These are phyloP conservation scores for Xenotilapia leptura DNA, from an alignment of 2,113 vertebrate species.

Conservation along the genomic window DNA sequence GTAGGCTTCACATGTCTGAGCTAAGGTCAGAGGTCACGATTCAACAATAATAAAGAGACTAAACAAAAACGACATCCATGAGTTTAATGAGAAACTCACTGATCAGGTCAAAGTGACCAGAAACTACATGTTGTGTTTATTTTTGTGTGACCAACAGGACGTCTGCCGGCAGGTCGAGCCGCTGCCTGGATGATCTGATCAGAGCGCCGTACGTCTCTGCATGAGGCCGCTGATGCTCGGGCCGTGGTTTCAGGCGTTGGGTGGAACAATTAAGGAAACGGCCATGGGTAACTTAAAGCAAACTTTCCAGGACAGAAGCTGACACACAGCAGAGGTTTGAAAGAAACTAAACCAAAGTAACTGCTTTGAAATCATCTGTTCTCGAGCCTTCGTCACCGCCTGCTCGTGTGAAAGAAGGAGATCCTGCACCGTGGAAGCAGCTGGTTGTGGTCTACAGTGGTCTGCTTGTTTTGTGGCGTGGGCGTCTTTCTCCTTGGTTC, in stretches of 20 bases:
- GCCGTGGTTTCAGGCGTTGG: background rate
- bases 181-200: background rate
- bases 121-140: background rate
- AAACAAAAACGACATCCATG: background rate
- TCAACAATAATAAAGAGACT: background rate
- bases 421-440: background rate
- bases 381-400: accelerated
- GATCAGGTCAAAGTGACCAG: background rate
- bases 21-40: background rate
- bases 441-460: background rate
- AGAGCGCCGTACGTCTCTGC: background rate
- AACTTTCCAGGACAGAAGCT: background rate
- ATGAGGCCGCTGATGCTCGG: background rate
- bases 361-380: background rate
- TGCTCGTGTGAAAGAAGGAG: background rate
- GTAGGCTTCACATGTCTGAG: background rate
- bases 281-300: background rate
- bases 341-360: background rate
- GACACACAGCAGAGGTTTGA: background rate
- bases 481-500: background rate
- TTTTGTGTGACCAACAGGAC: accelerated
- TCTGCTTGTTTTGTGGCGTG: background rate
- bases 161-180: background rate
- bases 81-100: background rate
- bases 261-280: background rate